Conservation (phyloP, 37 sponge, comb jelly and placozoan species). For the Theonella swinhoei region DNA sequence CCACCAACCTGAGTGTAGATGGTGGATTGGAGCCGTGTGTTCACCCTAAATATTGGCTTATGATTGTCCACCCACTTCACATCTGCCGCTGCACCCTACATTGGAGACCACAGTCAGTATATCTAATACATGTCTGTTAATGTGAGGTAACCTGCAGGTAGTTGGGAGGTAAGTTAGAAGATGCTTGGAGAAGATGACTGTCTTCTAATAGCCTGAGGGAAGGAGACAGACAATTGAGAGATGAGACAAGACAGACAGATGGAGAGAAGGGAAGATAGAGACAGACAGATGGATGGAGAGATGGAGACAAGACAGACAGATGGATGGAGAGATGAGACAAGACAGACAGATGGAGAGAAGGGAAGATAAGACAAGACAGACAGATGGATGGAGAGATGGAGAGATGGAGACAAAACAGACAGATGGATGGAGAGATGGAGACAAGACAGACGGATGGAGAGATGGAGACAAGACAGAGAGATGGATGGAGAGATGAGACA, state of each 20-base stretch:
- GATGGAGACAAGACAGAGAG: background rate
- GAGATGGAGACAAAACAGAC: too few species aligned
- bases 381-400: too few species aligned
- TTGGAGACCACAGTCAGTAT: background rate
- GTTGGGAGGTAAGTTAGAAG: constrained; percentile 62
- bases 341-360: background rate
- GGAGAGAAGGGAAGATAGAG: background rate
- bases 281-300: too few species aligned
- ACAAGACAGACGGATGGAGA: background rate
- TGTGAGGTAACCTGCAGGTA: constrained; percentile 50
- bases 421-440: too few species aligned
- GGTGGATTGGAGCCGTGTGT: constrained; percentile 60
- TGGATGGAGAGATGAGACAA: too few species aligned
- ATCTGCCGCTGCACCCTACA: constrained; percentile 46
- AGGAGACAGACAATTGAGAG: too few species aligned
- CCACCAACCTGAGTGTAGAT: constrained; percentile 76
- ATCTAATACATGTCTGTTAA: background rate
- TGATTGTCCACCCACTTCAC: constrained; percentile 80
- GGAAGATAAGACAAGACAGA: background rate
- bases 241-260: background rate
- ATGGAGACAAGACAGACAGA: too few species aligned
- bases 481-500: too few species aligned
- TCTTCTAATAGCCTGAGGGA: constrained; percentile 43
- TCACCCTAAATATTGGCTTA: constrained; percentile 74
- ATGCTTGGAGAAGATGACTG: constrained; percentile 50